Conservation (phyloP, 2,113 vertebrate genomes). For the Pelvicachromis taeniatus region DNA sequence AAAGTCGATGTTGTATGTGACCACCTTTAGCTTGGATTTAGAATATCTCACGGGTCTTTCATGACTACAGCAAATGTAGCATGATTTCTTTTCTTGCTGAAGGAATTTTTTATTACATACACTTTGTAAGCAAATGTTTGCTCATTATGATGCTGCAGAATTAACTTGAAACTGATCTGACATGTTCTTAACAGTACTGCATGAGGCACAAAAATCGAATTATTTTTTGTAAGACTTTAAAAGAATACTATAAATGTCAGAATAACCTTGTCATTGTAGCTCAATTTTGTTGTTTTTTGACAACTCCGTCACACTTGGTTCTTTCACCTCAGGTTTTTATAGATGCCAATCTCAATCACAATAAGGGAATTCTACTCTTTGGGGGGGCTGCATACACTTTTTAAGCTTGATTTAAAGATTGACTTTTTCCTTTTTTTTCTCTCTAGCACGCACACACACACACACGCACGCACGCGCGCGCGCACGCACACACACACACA, state of each 20-base stretch:
- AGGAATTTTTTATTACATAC: not conserved
- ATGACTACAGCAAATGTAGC: not conserved
- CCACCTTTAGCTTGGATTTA: not conserved
- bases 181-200: not conserved
- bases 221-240: not conserved
- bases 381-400: not conserved
- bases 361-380: not conserved
- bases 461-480: too few species aligned
- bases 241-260: not conserved
- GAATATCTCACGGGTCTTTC: not conserved
- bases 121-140: not conserved
- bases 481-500: too few species aligned
- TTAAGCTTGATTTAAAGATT: not conserved
- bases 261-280: not conserved
- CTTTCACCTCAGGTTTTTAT: not conserved
- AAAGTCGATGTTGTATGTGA: not conserved
- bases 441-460: not conserved
- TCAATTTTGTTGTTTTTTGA: not conserved
- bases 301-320: not conserved
- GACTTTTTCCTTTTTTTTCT: rapidly evolving
- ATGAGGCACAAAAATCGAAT: not conserved
- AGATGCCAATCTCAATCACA: not conserved
- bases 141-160: not conserved
- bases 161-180: not conserved
- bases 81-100: not conserved